A percentile compares a stretch with the other conserved stretches of the same genome.
Evolutionary conservation across 2,113 vertebrate species (phyloP).

Genomic region (Grallaria varia): DNA sequence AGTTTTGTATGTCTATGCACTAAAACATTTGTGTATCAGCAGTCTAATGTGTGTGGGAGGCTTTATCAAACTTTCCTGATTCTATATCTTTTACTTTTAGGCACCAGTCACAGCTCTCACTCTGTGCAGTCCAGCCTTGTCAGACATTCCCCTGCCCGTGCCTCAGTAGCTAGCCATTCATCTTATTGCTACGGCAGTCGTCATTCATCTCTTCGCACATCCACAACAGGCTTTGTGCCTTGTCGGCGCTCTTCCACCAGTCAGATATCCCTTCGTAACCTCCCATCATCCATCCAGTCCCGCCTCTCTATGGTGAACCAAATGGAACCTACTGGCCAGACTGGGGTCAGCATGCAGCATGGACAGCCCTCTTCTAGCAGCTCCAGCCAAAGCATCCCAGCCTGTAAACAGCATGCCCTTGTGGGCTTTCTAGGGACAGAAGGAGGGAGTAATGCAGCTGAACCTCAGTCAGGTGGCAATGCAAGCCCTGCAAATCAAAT

Average conservation of each 20-base stretch:
- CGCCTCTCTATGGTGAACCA: slow-evolving; percentile 86
- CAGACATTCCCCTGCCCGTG: slow-evolving; percentile 94
- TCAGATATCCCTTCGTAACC: slow-evolving; percentile 92
- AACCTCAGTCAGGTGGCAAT: slow-evolving; percentile 77
- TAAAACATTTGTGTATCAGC: neutral
- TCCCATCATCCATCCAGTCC: slow-evolving; percentile 94
- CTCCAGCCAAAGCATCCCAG: slow-evolving; percentile 96
- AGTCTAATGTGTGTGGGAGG: neutral
- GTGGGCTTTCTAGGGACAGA: slow-evolving; percentile 92
- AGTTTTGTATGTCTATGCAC: neutral
- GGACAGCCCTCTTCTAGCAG: slow-evolving; percentile 88
- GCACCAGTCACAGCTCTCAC: slow-evolving; percentile 95
- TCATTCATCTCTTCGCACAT: slow-evolving; percentile 93
- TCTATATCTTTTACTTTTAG: slow-evolving; percentile 67
- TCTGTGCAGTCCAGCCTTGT: slow-evolving; percentile 91
- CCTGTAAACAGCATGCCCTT: slow-evolving; percentile 92
- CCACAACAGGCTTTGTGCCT: slow-evolving; percentile 89
- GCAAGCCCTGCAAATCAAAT: slow-evolving; percentile 82
- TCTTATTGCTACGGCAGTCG: slow-evolving; percentile 95
- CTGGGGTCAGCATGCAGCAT: slow-evolving; percentile 70
- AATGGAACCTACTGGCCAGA: slow-evolving; percentile 78
- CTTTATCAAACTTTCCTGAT: neutral
- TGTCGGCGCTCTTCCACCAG: slow-evolving; percentile 96
- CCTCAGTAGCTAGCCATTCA: slow-evolving; percentile 92
- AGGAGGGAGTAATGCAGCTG: slow-evolving; percentile 71